A percentile compares a stretch with the other conserved stretches of the same genome.
These are phyloP conservation scores for Chiloscyllium plagiosum DNA, from an alignment of 2,113 vertebrate species.

Conservation along the genomic window DNA sequence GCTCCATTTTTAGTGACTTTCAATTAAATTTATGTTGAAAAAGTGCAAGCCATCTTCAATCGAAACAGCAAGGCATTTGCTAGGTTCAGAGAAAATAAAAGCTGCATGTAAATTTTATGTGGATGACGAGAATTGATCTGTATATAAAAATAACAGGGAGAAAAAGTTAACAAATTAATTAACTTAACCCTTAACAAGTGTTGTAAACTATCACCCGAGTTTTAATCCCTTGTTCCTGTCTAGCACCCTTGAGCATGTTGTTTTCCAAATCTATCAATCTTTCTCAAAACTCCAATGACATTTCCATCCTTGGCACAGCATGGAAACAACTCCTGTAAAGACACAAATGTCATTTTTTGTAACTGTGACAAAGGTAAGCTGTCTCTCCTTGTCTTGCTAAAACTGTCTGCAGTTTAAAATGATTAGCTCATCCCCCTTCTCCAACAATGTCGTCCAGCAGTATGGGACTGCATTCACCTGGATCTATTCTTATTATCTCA, in stretches of 20 bases:
- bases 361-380: too few relatives aligned
- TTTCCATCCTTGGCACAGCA: too few relatives aligned
- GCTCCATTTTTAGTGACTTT: not conserved
- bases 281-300: too few relatives aligned
- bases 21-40: not conserved
- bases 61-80: not conserved
- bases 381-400: too few relatives aligned
- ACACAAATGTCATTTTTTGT: too few relatives aligned
- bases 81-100: too few relatives aligned
- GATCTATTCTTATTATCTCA: not conserved
- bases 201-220: too few relatives aligned
- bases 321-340: not conserved
- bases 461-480: not conserved
- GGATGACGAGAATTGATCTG: not conserved
- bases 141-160: not conserved
- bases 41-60: not conserved
- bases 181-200: not conserved
- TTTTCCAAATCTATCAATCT: too few relatives aligned
- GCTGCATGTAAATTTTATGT: not conserved
- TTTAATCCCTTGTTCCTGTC: too few relatives aligned
- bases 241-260: too few relatives aligned
- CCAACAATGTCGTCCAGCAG: not conserved
- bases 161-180: not conserved
- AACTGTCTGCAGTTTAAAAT: not conserved
- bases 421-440: not conserved